Base-by-base conservation (phyloP, 2,113 vertebrate species). In the Dromaius novaehollandiae region DNA sequence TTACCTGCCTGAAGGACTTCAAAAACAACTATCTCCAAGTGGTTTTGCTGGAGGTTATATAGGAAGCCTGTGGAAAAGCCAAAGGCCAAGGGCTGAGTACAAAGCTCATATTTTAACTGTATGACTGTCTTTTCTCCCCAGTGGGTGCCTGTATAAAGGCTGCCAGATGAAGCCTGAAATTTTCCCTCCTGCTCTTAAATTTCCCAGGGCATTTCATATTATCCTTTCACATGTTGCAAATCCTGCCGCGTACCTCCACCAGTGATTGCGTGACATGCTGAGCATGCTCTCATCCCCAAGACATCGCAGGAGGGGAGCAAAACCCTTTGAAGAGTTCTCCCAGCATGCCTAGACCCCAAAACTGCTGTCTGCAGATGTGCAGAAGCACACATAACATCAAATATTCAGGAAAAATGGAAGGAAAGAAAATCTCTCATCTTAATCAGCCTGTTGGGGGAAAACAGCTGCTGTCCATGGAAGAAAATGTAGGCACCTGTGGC, bases 41-140 rank as follows among this genome's bases (percentile, higher is more conserved):
- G 30, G 61, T 38, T 91, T 93, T 93, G 60, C 87, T 58, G 80
- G 56, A 78, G 69, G 46, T 86, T 89, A 12, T 8, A 46, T 2
- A 14, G 46, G 32, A 90, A 88, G 65, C 87, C 87, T 88, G 61
- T 88, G 42, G 89, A 95, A 93, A 93, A 94, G 82, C 93, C 88
- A 90, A 94, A 89, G 88, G 89, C 81, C 82, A 94, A 85, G 61
- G 22, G 17, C 87, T 83, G 22, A 44, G 21, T 91, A 71, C 82
- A 81, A 88, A 89, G 28, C 8, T 83, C 75, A 48, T 89, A 83
- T 81, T 93, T 94, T 84, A 82, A 75, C 88, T 64, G 64, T 21
- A 11, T 79, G 50, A 89, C 71, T 95, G 21, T 40, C 60, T 70
- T 89, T 73, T 60, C 55, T 95, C 53, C 83, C 76, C 75, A 84